Percentiles rank a stretch among this genome's conserved stretches.
phyloP scores from a whole-genome alignment of 1,140 invertebrate genomes.

The Panulirus ornatus region DNA sequence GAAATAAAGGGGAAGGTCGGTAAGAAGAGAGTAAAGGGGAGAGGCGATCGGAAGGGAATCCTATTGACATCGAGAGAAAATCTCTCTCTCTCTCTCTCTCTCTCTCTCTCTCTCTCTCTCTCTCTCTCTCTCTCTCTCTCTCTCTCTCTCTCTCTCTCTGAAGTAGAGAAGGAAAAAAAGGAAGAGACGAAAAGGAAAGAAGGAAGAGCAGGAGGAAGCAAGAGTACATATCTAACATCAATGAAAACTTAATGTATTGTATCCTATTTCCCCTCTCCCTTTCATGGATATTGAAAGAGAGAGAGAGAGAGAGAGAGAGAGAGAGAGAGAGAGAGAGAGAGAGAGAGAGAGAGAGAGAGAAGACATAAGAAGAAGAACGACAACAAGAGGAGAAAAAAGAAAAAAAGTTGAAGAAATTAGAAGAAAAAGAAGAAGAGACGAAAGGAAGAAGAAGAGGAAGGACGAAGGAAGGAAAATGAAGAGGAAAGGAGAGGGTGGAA shows the following conservation, averaged over 20 bases:
- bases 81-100: constrained; percentile 17
- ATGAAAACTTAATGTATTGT: too few species aligned
- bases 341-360: too few species aligned
- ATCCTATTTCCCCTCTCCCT: too few species aligned
- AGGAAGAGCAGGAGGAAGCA: neutral
- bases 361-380: too few species aligned
- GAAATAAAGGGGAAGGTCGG: neutral
- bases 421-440: neutral
- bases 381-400: neutral
- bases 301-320: too few species aligned
- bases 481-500: neutral
- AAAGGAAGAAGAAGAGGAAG: neutral
- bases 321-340: too few species aligned
- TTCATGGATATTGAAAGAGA: too few species aligned
- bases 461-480: neutral
- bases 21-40: neutral
- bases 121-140: constrained; percentile 22
- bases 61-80: too few species aligned
- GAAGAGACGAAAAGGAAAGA: neutral
- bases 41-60: too few species aligned
- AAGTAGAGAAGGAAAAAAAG: neutral
- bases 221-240: too few species aligned
- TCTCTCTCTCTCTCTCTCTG: neutral
- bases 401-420: too few species aligned
- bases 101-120: constrained; percentile 28